These are phyloP conservation scores for Anarhynchus alexandrinus DNA, from an alignment of 2,113 vertebrate species.

Conservation along the genomic window DNA sequence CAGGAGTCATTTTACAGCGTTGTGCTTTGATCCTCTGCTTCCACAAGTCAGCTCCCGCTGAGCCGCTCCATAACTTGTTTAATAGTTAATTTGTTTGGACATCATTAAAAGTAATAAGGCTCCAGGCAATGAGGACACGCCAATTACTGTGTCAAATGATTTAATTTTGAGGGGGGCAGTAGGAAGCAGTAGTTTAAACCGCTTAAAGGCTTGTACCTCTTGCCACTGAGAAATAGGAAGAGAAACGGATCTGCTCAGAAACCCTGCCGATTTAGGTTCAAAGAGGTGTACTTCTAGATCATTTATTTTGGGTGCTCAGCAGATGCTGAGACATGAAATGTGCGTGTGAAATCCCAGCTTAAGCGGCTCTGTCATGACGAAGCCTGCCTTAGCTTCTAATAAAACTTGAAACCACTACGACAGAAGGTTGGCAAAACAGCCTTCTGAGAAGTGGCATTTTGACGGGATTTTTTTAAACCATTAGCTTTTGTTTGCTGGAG, in stretches of 20 bases:
- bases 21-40: not conserved
- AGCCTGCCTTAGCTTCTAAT: not conserved
- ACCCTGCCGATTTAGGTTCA: not conserved
- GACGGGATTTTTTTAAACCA: not conserved
- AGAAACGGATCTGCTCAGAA: not conserved
- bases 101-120: not conserved
- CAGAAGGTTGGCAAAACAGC: not conserved
- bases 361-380: not conserved
- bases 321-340: not conserved
- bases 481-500: not conserved
- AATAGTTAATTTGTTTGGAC: slow-evolving; percentile 20
- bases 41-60: not conserved
- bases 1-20: not conserved
- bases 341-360: not conserved
- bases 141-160: not conserved
- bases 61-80: not conserved
- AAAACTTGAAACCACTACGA: not conserved
- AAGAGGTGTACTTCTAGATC: not conserved
- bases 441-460: not conserved
- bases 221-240: fast-evolving
- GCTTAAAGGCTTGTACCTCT: not conserved
- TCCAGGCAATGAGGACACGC: not conserved
- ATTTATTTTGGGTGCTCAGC: not conserved
- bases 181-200: not conserved
- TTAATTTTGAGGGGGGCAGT: not conserved